Base-by-base conservation (phyloP, 2,888 invertebrate species). In the Meiosimyza platycephala region DNA sequence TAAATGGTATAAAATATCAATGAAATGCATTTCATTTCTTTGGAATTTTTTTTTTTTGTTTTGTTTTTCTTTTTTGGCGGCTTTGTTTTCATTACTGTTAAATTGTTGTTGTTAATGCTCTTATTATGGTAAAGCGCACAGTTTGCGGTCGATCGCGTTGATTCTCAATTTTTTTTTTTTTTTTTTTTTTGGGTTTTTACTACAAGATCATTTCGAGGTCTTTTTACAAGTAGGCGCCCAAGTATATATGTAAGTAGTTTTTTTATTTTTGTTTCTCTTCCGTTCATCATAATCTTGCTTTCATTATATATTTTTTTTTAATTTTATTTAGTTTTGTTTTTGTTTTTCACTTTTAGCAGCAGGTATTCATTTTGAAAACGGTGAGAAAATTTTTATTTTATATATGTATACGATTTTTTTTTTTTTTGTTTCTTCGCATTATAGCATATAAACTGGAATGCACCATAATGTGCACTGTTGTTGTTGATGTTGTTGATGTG, bases 301-400 rank as follows among this genome's bases (percentile, higher is more conserved):
- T 60, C 47, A 15, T 7, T 60, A 12, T 33, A 1, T 47, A 13
- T 60, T 33, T 28, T 47, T 28, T 60, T 33, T 40, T 62, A 62
- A 3, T 62, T 11, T 16, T 16, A n/a, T 62, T 62, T 62, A 62
- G 11, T 47, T 62, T 3, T 28, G 28, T 28, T 62, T 62, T 47
- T 47, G 22, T 62, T 47, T 47, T 47, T 9, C 15, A 33, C 40
- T 62, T 62, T 62, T 62, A 62, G 28, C 40, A 40, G 40, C 40
- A 9, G 40, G 40, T 40, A 9, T 40, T 40, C 40, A 40, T 40
- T 11, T 11, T 50, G 16, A 48, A 55, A 18, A 47, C 33, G 55
- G 66, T 55, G 66, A 67, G 66, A 67, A 66, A 22, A 67, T 33
- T 33, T 54, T 55, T 6, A 52, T 65, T 52, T 55, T 28, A 33